Percentiles rank a stretch among this genome's conserved stretches.
Conservation (phyloP, 2,797 vertebrate species). For the Etheostoma nigrum region DNA sequence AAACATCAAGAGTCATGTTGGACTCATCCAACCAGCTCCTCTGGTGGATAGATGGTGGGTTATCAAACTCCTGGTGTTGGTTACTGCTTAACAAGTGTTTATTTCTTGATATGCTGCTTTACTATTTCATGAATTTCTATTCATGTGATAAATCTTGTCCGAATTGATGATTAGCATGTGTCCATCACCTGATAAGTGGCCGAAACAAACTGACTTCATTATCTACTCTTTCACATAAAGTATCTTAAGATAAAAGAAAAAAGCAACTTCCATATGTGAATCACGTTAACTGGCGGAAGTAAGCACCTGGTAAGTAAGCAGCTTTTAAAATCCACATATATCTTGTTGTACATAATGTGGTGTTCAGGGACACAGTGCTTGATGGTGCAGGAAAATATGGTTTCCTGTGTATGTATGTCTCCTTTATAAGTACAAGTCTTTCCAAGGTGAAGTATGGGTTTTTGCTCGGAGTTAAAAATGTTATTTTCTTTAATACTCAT, state of each 20-base stretch:
- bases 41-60: not conserved
- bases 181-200: not conserved
- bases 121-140: slow-evolving; percentile 5
- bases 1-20: slow-evolving; percentile 7
- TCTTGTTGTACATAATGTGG: not conserved
- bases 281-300: no score
- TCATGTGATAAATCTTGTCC: not conserved
- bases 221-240: not conserved
- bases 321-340: slow-evolving; percentile 18
- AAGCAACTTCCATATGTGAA: no score
- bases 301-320: no score
- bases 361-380: not conserved
- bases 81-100: not conserved
- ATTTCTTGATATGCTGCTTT: not conserved
- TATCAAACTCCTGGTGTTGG: not conserved
- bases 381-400: not conserved
- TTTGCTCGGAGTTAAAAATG: slow-evolving; percentile 8
- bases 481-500: slow-evolving; percentile 17
- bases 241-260: not conserved
- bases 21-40: not conserved
- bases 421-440: not conserved
- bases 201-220: not conserved
- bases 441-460: not conserved
- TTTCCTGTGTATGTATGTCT: slow-evolving; percentile 11
- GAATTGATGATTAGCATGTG: not conserved